Base-by-base conservation (phyloP, 2,113 vertebrate species). In the Corydoras sp. region DNA sequence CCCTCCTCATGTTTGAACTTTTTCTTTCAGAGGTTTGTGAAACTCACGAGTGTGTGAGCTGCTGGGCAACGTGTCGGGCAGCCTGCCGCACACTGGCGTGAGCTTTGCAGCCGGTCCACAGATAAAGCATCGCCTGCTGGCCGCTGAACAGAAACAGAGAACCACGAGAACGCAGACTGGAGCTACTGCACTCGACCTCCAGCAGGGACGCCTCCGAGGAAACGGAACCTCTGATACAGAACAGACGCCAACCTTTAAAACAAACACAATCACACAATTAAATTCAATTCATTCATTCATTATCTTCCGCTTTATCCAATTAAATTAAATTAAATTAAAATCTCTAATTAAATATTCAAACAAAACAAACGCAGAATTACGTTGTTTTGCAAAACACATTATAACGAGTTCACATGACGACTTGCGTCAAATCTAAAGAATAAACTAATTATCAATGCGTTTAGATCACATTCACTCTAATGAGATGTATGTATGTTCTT, bases 61-160 rank as follows among this genome's bases (percentile, higher is more conserved):
- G 72, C 71, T 90, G 86, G 58, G 78, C 84, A 0, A 83, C 79
- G 65, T 79, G 86, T 69, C 75, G 88, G 79, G 82, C 61, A 12
- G 89, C 89, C 72, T 89, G 87, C 35, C 82, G 85, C 55, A 71
- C 76, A 77, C 78, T 79, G 49, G 71, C 65, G 3, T 85, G 84
- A 73, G 84, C 79, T 73, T 91, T 91, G 58, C 88, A 90, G 56
- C 91, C 91, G 2, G 79, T 84, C 90, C 91, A 92, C 61, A 91
- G 85, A 59, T 81, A 89, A 10, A 90, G 79, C 62, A 13, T 78
- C 71, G 81, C 85, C 85, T 87, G 85, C 77, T 88, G 86, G 77
- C 81, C 72, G 53, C 84, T 81, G 32, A 91, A 83, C 32, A 92
- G 84, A 3, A 90, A 77, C 9, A 85, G 64, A 9, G 77, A 84